Evolutionary conservation across 1,140 invertebrate genomes (phyloP), one percentile per base, ranked within the genome.

Genomic region (Stegodyphus mimosarum): DNA sequence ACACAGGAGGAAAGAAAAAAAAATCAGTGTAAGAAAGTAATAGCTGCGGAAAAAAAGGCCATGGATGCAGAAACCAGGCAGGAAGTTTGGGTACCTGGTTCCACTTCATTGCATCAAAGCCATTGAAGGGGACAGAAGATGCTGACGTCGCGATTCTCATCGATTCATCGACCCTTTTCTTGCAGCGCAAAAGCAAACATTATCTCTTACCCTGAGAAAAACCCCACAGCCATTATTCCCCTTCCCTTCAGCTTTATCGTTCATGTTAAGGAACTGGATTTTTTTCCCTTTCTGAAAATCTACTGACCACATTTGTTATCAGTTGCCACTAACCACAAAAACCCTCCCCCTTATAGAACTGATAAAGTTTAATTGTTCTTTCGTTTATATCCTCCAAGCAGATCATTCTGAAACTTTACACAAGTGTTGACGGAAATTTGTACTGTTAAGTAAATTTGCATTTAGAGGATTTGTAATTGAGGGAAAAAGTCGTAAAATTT

Each of bases 171-270:
- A 60, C 52, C 67, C n/a, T 6, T 74, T 74, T 77, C 63, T 77
- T 66, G 60, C 74, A 50, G 64, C 77, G 66, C 67, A 67, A 79
- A 79, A 79, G 77, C 77, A 79, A 79, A 79, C 77, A 79, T 79
- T 79, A 79, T 79, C 77, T 79, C 77, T 79, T 79, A 69, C 77
- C 64, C 74, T 48, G 75, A 50, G 63, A 67, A 63, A 67, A 77
- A 66, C 77, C 53, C 77, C 70, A 69, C 70, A 79, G 69, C 55
- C 77, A 51, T 53, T 70, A 79, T 77, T 77, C 66, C 74, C 74
- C 74, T 77, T 64, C 66, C 60, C 74, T 77, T 64, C 74, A 55
- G 60, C 50, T 79, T 67, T 79, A 79, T 73, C 71, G 33, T 51
- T 18, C 53, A 74, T 33, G 72, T 60, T 74, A 60, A 55, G 72